These are phyloP conservation scores for Archaeoteleia sp. DNA, from an alignment of 2,888 invertebrate species.

Conservation along the genomic window DNA sequence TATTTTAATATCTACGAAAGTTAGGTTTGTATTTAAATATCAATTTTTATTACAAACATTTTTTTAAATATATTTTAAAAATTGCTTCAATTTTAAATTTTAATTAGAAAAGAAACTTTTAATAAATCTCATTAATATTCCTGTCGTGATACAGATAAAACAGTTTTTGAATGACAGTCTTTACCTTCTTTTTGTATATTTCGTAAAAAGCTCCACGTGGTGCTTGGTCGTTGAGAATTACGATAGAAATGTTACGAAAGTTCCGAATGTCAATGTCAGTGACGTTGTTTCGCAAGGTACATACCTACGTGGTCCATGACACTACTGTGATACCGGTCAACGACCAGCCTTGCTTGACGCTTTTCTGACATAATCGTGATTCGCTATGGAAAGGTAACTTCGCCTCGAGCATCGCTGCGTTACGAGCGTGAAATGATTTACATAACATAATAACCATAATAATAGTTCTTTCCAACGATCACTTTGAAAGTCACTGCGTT, in stretches of 20 bases:
- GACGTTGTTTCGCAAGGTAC: conserved; percentile 55
- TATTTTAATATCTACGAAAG: no score
- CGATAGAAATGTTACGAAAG: no score
- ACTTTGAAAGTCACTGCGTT: conserved; percentile 6
- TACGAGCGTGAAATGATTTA: conserved; percentile 32
- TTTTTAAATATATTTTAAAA: no score
- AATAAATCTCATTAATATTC: no score
- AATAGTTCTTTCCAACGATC: conserved; percentile 5
- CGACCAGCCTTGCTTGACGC: conserved; percentile 64
- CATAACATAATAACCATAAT: conserved; percentile 45
- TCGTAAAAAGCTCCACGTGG: neutral
- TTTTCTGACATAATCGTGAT: conserved; percentile 51
- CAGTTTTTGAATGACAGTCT: no score
- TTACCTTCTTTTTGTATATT: neutral
- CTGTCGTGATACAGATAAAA: no score
- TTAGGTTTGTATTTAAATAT: no score
- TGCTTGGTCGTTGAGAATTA: neutral
- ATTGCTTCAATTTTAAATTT: no score
- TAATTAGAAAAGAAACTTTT: no score
- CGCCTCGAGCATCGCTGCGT: conserved; percentile 17
- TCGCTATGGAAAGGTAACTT: conserved; percentile 41
- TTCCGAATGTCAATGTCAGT: conserved; percentile 40
- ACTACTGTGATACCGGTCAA: conserved; percentile 62
- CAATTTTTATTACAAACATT: no score
- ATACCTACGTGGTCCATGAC: conserved; percentile 52